Evolutionary conservation across 2,113 vertebrate genomes (phyloP).

Genomic region (Orcinus orca): DNA sequence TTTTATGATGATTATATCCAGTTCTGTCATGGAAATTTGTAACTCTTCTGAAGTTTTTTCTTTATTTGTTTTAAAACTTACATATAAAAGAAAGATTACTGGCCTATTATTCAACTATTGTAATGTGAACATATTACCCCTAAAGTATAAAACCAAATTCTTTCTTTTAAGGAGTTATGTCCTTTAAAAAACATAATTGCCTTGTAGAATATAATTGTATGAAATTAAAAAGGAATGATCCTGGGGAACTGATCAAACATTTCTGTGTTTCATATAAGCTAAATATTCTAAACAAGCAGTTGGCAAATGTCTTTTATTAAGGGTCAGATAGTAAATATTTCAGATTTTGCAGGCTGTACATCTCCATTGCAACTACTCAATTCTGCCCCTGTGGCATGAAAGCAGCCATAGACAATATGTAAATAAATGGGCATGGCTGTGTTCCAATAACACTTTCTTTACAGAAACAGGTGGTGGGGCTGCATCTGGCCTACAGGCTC

Average conservation of each 20-base stretch:
- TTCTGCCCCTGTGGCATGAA: not conserved
- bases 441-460: not conserved
- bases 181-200: not conserved
- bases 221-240: not conserved
- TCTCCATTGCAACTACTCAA: not conserved
- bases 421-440: not conserved
- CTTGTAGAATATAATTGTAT: not conserved
- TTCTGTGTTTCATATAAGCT: not conserved
- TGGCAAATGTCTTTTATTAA: not conserved
- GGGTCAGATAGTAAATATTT: not conserved
- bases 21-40: not conserved
- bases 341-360: not conserved
- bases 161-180: not conserved
- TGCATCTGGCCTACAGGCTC: not conserved
- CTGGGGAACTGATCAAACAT: not conserved
- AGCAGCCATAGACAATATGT: not conserved
- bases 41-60: not conserved
- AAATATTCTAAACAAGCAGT: not conserved
- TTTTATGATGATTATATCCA: not conserved
- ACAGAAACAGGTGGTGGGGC: not conserved
- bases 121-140: not conserved
- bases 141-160: not conserved
- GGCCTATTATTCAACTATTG: not conserved
- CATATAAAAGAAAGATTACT: not conserved
- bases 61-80: not conserved